Base-by-base conservation (phyloP, 2,888 invertebrate species). In the Auanema freiburgensis region DNA sequence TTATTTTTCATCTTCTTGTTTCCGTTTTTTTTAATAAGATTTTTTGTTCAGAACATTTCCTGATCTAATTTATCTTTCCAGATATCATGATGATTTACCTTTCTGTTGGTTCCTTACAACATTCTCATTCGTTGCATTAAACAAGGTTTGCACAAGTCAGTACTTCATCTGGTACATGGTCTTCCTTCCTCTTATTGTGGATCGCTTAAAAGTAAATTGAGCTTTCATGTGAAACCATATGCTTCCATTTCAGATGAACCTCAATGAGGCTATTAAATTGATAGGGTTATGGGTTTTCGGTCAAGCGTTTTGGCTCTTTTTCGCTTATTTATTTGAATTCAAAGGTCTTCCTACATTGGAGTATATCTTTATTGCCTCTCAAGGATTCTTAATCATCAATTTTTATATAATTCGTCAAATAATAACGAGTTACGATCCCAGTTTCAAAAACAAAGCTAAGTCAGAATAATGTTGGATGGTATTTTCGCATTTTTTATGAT, bases 141-240 rank as follows among this genome's bases (percentile, higher is more conserved):
- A 98, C 86, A 91, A 92, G 76, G 73, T 98, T 0, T 89, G 94
- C 83, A 98, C 98, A 0, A 94, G 96, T 5, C 98, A 84, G 83
- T 96, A 96, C 84, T 95, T 95, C 78, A 88, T 97, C 55, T 98
- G 98, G 98, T 94, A 93, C 83, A 85, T 97, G 64, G 91, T 92
- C 1, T 84, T 97, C 8, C 85, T 97, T 18, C 97, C 98, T 0
- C 81, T 93, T 23, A 89, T 91, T 24, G 74, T 66, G 51, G 62
- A 71, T 24, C 62, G 71, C 14, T 67, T 79, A 10, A 59, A 66
- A 43, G 79, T 81, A 12, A 12, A 24, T 40, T 41, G 42, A 40
- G 41, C 41, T 43, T 10, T 10, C 16, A 16, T 42, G 25, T 40
- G 4, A 33, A 12, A 5, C 8, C n/a, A 5, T 5, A 14, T 3